Percentiles rank a stretch among this genome's conserved stretches.
Conservation (phyloP, 1,140 invertebrate species). For the Pseudomyrmex pallidus region DNA sequence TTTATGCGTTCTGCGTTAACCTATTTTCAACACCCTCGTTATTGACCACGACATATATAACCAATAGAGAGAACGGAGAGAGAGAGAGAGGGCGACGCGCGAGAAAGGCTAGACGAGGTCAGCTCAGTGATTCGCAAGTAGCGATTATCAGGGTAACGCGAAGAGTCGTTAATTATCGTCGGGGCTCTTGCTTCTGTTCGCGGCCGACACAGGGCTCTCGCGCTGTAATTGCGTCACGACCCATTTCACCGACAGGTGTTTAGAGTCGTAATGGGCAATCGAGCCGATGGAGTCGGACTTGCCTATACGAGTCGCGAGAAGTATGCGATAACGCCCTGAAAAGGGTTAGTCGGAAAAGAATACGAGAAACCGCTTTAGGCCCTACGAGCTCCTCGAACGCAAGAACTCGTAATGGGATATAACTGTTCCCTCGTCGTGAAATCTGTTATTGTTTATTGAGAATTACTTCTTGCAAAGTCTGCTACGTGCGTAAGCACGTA, state of each 20-base stretch:
- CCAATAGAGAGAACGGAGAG: background rate
- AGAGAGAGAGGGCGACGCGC: background rate
- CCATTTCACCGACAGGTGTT: constrained; percentile 78
- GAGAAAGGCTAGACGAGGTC: constrained; percentile 42
- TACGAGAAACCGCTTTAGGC: background rate
- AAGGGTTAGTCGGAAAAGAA: constrained; percentile 42
- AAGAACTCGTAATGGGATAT: constrained; percentile 72
- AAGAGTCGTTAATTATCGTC: constrained; percentile 78
- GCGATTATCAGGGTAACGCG: constrained; percentile 75
- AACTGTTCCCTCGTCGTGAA: constrained; percentile 71
- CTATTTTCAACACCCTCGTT: constrained; percentile 30
- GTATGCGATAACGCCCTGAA: constrained; percentile 50
- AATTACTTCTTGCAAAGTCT: constrained; percentile 61
- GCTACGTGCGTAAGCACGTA: constrained; percentile 55
- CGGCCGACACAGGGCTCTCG: constrained; percentile 48
- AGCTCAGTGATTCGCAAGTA: constrained; percentile 73
- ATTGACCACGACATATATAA: background rate
- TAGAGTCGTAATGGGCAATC: constrained; percentile 67
- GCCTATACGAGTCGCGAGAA: constrained; percentile 26
- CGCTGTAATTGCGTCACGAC: constrained; percentile 73
- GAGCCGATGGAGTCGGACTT: constrained; percentile 49
- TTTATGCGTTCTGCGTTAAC: constrained; percentile 22
- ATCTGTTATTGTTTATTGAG: constrained; percentile 74
- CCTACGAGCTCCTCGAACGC: constrained; percentile 24
- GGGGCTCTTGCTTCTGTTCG: constrained; percentile 49